phyloP scores from a whole-genome alignment of 1,140 invertebrate genomes.

The Vanessa tameamea region DNA sequence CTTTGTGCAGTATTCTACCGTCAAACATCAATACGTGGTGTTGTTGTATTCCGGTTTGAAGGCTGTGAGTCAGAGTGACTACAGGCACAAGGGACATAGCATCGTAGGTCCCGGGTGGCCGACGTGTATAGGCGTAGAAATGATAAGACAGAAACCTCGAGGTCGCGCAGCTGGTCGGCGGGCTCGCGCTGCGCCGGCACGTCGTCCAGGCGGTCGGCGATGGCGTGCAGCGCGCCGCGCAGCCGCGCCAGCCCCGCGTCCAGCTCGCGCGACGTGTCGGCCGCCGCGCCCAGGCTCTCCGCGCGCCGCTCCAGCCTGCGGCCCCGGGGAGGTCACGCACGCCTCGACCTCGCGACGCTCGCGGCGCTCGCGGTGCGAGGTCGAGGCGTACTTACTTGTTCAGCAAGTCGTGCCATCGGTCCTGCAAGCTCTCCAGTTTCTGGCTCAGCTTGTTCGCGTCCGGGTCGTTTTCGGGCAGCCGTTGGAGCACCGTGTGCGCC shows the following conservation, averaged over 20 bases:
- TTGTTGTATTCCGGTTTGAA: no score
- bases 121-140: no score
- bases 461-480: constrained; percentile 85
- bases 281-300: constrained; percentile 91
- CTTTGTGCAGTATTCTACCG: no score
- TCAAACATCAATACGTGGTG: no score
- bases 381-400: constrained; percentile 54
- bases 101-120: no score
- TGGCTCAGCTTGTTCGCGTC: constrained; percentile 87
- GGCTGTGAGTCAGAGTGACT: no score
- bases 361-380: neutral
- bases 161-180: constrained; percentile 92
- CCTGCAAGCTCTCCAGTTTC: constrained; percentile 84
- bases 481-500: constrained; percentile 87
- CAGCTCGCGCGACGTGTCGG: constrained; percentile 94
- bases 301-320: constrained; percentile 89
- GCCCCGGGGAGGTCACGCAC: no score
- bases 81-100: no score
- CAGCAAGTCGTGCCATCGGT: constrained; percentile 91
- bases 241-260: constrained; percentile 91
- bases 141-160: constrained; percentile 82
- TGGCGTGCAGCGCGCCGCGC: constrained; percentile 89
- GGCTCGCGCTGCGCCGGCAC: constrained; percentile 91
- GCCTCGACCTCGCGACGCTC: no score
- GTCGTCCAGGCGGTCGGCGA: constrained; percentile 93